Percentiles rank a stretch among this genome's conserved stretches.
These are phyloP conservation scores for Pseudomyrmex sp. DNA, from an alignment of 1,140 invertebrate species.

Conservation along the genomic window DNA sequence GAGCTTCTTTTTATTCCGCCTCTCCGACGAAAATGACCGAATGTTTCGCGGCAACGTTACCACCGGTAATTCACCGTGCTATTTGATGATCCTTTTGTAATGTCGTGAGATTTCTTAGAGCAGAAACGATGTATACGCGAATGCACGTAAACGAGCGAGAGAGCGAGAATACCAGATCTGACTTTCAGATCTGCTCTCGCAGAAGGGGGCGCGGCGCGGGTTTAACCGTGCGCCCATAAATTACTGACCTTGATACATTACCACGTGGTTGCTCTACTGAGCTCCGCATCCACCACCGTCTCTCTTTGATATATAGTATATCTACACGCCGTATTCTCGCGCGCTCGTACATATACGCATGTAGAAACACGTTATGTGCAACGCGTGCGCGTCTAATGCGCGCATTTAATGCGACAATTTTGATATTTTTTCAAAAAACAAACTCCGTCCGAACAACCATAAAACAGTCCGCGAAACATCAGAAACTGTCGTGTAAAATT, in stretches of 20 bases:
- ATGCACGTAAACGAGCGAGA: neutral
- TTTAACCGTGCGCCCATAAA: constrained; percentile 81
- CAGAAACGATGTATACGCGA: neutral
- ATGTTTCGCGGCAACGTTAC: constrained; percentile 21
- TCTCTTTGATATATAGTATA: constrained; percentile 64
- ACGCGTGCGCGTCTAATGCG: constrained; percentile 13
- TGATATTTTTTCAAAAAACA: constrained; percentile 37
- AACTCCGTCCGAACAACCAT: constrained; percentile 32
- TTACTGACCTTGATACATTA: constrained; percentile 82
- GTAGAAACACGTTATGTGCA: neutral
- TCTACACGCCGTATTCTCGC: constrained; percentile 47
- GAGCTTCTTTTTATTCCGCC: constrained; percentile 2
- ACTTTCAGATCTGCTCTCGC: constrained; percentile 79
- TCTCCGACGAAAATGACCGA: constrained; percentile 26
- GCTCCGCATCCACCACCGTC: constrained; percentile 67
- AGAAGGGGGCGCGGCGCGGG: constrained; percentile 47
- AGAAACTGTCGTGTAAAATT: constrained; percentile 32
- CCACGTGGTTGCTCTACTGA: constrained; percentile 78
- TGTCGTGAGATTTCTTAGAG: constrained; percentile 36
- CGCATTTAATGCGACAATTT: constrained; percentile 35
- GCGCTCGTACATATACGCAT: constrained; percentile 52
- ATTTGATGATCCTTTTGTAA: constrained; percentile 53
- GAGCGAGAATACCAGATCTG: constrained; percentile 71
- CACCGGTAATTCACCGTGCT: constrained; percentile 28
- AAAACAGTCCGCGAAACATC: constrained; percentile 40